These are phyloP conservation scores for Halisarca cf. caerulea DNA, from an alignment of 37 sponge, comb jelly and placozoan genomes.

Conservation along the genomic window DNA sequence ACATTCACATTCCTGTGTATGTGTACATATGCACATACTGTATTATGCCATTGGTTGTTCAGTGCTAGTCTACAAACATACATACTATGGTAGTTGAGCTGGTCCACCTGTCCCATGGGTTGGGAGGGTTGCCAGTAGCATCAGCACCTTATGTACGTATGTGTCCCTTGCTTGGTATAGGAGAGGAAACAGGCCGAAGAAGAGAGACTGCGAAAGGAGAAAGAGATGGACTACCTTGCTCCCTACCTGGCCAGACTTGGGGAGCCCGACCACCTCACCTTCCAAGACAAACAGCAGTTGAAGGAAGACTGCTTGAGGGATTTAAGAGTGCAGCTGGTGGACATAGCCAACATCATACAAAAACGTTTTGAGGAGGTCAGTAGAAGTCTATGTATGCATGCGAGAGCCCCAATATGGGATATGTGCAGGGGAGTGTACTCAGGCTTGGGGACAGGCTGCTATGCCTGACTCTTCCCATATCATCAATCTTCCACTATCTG, in stretches of 20 bases:
- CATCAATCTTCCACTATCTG: too few relatives aligned
- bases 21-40: too few relatives aligned
- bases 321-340: slow-evolving; percentile 73
- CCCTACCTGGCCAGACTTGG: slow-evolving; percentile 91
- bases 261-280: slow-evolving; percentile 59
- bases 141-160: too few relatives aligned
- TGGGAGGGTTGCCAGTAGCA: too few relatives aligned
- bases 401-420: neutral
- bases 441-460: neutral
- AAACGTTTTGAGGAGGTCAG: slow-evolving; percentile 76
- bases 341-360: slow-evolving; percentile 91
- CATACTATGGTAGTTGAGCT: too few relatives aligned
- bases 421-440: neutral
- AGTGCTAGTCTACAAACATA: too few relatives aligned
- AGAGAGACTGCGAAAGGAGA: slow-evolving; percentile 88
- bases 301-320: slow-evolving; percentile 80
- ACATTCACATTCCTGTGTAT: too few relatives aligned
- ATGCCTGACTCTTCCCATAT: too few relatives aligned
- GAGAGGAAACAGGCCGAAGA: slow-evolving; percentile 75
- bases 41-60: too few relatives aligned
- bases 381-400: too few relatives aligned
- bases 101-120: too few relatives aligned
- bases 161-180: slow-evolving; percentile 16
- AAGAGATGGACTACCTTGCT: slow-evolving; percentile 93
- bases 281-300: slow-evolving; percentile 52